Conservation (phyloP, 2,797 vertebrate species). For the Macrochelys suwanniensis region DNA sequence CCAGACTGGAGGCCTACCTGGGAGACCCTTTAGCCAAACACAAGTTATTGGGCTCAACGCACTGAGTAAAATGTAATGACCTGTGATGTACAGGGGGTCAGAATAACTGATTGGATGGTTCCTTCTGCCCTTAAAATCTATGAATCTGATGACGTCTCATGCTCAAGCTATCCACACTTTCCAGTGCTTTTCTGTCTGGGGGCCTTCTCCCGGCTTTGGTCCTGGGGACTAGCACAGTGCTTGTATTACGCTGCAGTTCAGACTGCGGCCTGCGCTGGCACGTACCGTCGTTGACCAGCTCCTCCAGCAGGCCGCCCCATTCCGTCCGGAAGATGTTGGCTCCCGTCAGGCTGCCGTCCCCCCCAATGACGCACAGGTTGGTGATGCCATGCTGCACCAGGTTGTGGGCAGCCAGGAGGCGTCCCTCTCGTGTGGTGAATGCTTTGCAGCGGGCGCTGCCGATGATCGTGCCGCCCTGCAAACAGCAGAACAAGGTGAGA, state of each 20-base stretch:
- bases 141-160: no score
- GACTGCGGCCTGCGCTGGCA: accelerated
- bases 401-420: slow-evolving; percentile 90
- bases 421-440: slow-evolving; percentile 90
- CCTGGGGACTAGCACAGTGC: no score
- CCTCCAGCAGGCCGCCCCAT: slow-evolving; percentile 91
- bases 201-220: background rate
- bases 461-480: slow-evolving; percentile 93
- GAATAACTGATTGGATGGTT: no score
- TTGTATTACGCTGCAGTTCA: no score
- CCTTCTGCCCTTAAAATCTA: background rate
- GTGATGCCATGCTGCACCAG: slow-evolving; percentile 93
- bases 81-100: background rate
- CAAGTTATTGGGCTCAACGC: background rate
- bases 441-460: slow-evolving; percentile 95
- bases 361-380: slow-evolving; percentile 96
- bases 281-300: slow-evolving; percentile 89
- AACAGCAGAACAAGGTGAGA: background rate
- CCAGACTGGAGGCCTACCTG: background rate
- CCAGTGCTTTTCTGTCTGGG: background rate
- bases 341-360: slow-evolving; percentile 95
- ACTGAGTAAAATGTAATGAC: no score
- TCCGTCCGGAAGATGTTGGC: slow-evolving; percentile 94
- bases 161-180: background rate
- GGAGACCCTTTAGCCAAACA: background rate